Evolutionary conservation across 30 jellyfish, hydroid and myxozoan species (phyloP), one percentile per base, ranked within the genome.

Genomic region (Morbakka virulenta): DNA sequence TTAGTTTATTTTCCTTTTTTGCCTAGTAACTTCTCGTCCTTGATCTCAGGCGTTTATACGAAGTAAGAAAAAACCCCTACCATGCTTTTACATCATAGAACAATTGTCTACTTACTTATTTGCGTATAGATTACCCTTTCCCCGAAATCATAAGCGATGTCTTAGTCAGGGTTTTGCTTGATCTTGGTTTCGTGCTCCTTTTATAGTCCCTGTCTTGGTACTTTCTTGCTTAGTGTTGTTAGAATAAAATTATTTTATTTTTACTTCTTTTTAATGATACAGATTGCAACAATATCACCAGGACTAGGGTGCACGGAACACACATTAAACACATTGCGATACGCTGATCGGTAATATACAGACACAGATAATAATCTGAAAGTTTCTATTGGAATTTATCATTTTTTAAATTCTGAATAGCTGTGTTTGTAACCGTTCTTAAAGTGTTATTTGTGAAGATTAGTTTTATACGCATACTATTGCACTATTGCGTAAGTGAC

Each of bases 271-370:
- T 9, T 9, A 9, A 47, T 47, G n/a, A 12, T 41, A 28, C 36
- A 94, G 99, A 94, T 94, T 72, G 97, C 99, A 32, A 94, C 92
- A 66, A 95, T 94, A 2, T 87, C 97, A 14, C 99, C 99, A 27
- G 99, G 99, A n/a, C 35, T 94, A 89, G 35, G 92, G 1, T 87
- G 99, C 89, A 83, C 96, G 13, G 99, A 94, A 67, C 87, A 94
- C 69, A 94, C 99, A 1, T 48, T 94, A 14, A 94, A 94, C 72
- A 94, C 99, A 2, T 83, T 94, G 30, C 87, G 99, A 29, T 94
- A 94, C 64, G 97, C 99, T 24, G 99, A 94, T 89, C 79, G 99
- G 99, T 93, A 23, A 41, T 57, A 23, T 6, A 69, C 4, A 28
- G 2, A 2, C 14, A 2, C 35, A 27, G 20, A 4, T 3, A 3